Evolutionary conservation across 1,140 invertebrate genomes (phyloP).

Genomic region (Sycobia sp.): DNA sequence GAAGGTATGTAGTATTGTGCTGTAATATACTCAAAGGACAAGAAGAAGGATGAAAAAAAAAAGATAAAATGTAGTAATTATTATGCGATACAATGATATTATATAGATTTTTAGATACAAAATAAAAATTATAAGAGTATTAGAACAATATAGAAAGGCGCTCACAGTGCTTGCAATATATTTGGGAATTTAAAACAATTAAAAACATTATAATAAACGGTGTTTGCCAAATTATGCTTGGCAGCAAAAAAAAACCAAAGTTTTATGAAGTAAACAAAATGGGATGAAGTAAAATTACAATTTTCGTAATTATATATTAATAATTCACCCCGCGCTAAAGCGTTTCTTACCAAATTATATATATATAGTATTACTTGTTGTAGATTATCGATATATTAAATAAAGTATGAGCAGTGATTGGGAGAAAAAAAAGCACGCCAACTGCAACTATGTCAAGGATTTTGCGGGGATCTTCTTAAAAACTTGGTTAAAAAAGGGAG

Average conservation of each 20-base stretch:
- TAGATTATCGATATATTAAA: constrained; percentile 14
- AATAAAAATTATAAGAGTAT: constrained; percentile 12
- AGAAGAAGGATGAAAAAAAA: constrained; percentile 18
- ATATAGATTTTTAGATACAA: too few species aligned
- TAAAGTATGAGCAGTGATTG: constrained; percentile 25
- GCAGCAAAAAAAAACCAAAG: constrained; percentile 27
- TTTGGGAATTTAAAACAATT: constrained; percentile 16
- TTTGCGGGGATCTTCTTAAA: constrained; percentile 7
- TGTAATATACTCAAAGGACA: too few species aligned
- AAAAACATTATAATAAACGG: constrained; percentile 27
- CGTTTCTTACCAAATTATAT: constrained; percentile 25
- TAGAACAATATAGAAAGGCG: constrained; percentile 22
- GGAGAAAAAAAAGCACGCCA: too few species aligned
- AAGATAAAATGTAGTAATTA: constrained; percentile 28
- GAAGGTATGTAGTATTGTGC: too few species aligned
- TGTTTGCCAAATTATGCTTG: constrained; percentile 15
- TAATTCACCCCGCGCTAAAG: constrained; percentile 6
- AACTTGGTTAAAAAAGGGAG: constrained; percentile 2
- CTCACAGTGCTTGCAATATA: constrained; percentile 26
- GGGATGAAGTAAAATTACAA: too few species aligned
- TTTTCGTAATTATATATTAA: not conserved
- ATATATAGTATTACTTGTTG: constrained; percentile 22
- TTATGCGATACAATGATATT: constrained; percentile 34
- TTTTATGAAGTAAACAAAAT: constrained; percentile 23
- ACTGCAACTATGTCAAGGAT: constrained; percentile 17